Percentiles rank a stretch among this genome's conserved stretches.
phyloP scores from a whole-genome alignment of 2,888 invertebrate genomes.

The Pristionchus japonicus region DNA sequence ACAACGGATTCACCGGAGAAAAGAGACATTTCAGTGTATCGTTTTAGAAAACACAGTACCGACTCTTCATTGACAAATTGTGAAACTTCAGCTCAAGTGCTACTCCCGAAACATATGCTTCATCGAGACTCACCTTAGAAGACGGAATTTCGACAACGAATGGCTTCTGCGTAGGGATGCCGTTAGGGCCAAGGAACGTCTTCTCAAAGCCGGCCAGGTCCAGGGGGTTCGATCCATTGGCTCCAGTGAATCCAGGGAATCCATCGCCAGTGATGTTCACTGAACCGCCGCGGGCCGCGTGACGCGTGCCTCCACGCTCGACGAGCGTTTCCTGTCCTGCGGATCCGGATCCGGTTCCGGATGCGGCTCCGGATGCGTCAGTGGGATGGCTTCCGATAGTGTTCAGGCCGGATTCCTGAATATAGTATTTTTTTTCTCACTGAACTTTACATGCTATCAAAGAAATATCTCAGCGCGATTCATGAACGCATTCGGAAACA shows the following conservation, averaged over 20 bases:
- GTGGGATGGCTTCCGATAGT: not conserved
- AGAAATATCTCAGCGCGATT: not conserved
- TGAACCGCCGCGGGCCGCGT: not conserved
- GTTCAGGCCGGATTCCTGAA: conserved; percentile 4
- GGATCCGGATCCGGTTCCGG: no score
- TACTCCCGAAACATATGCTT: no score
- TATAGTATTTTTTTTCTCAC: no score
- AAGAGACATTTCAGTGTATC: no score
- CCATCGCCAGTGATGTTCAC: not conserved
- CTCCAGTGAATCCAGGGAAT: not conserved
- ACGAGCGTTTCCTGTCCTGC: not conserved
- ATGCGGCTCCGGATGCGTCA: not conserved
- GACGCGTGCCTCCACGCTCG: not conserved
- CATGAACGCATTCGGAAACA: not conserved
- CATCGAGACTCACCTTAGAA: no score
- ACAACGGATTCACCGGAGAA: no score
- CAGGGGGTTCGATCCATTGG: not conserved
- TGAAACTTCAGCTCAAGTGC: no score
- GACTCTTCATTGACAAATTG: no score
- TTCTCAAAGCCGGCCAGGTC: not conserved
- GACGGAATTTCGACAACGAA: no score
- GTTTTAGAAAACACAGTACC: no score
- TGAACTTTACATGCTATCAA: not conserved
- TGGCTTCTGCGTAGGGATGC: no score
- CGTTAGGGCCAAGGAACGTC: no score